Conservation (phyloP, 1,140 invertebrate species). For the Neelides sp. region DNA sequence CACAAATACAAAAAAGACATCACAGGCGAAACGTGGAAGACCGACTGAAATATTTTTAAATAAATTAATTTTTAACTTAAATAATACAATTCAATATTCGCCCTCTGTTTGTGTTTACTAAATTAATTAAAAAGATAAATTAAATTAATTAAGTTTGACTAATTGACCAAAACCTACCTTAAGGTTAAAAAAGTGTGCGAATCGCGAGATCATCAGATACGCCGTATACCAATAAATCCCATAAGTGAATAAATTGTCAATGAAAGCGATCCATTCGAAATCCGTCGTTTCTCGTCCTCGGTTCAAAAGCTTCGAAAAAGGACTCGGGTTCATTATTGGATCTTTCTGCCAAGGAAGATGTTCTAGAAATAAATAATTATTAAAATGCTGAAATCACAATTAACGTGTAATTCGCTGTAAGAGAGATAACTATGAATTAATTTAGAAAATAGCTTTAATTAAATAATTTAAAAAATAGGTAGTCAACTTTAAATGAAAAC, state of each 20-base stretch:
- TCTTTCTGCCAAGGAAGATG: constrained; percentile 13
- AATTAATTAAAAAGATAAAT: too few relatives aligned
- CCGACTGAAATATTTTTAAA: background rate
- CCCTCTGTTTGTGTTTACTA: too few relatives aligned
- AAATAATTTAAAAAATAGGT: background rate
- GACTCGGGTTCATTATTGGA: constrained; percentile 21
- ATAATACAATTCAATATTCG: too few relatives aligned
- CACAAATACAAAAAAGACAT: constrained; percentile 34
- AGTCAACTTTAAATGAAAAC: background rate
- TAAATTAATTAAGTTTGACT: too few relatives aligned
- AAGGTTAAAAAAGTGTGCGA: constrained; percentile 35
- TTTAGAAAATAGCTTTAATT: background rate
- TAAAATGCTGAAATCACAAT: background rate
- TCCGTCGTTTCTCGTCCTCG: constrained; percentile 41
- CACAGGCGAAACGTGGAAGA: constrained; percentile 27
- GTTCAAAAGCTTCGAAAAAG: constrained; percentile 29
- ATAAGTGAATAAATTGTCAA: constrained; percentile 34
- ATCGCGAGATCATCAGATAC: constrained; percentile 36
- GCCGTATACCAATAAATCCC: constrained; percentile 37
- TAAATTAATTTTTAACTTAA: too few relatives aligned
- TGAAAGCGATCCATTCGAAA: constrained; percentile 43
- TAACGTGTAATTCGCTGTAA: background rate
- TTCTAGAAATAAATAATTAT: constrained; percentile 7
- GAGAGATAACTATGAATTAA: too few relatives aligned
- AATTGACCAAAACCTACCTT: background rate